phyloP scores from a whole-genome alignment of 1,140 invertebrate species.

The Conopomorpha cramerella region DNA sequence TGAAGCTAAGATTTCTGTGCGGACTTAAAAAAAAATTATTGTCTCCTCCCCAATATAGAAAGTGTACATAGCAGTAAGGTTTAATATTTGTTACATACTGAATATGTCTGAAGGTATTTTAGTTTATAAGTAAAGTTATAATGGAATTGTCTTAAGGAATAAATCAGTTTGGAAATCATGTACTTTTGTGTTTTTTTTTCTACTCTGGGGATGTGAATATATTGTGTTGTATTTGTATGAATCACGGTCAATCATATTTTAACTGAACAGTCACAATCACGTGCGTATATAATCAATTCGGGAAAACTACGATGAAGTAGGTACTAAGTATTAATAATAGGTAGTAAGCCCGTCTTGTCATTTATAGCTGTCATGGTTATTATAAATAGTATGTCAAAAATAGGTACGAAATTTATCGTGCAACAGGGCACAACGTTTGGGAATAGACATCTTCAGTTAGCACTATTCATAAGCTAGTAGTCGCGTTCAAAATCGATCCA shows the following conservation, averaged over 20 bases:
- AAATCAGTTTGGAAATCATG: slow-evolving; percentile 42
- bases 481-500: too few relatives aligned
- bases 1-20: slow-evolving; percentile 5
- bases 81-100: slow-evolving; percentile 41
- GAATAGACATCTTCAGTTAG: neutral
- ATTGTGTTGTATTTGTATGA: neutral
- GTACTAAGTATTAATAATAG: neutral
- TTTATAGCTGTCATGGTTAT: neutral
- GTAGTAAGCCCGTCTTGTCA: neutral
- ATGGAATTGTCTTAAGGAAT: slow-evolving; percentile 59
- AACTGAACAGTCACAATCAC: neutral
- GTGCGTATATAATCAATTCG: neutral
- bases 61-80: slow-evolving; percentile 34
- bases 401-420: too few relatives aligned
- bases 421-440: too few relatives aligned
- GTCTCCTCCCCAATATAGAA: slow-evolving; percentile 15
- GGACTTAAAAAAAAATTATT: slow-evolving; percentile 11
- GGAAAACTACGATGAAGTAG: neutral
- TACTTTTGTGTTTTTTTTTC: slow-evolving; percentile 10
- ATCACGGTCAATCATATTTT: neutral
- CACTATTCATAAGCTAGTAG: neutral
- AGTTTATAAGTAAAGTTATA: slow-evolving; percentile 40
- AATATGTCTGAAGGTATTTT: slow-evolving; percentile 44
- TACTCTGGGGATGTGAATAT: neutral
- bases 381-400: neutral